A percentile compares a stretch with the other conserved stretches of the same genome.
phyloP scores from a whole-genome alignment of 2,888 invertebrate genomes.

The Resseliella maxima region DNA sequence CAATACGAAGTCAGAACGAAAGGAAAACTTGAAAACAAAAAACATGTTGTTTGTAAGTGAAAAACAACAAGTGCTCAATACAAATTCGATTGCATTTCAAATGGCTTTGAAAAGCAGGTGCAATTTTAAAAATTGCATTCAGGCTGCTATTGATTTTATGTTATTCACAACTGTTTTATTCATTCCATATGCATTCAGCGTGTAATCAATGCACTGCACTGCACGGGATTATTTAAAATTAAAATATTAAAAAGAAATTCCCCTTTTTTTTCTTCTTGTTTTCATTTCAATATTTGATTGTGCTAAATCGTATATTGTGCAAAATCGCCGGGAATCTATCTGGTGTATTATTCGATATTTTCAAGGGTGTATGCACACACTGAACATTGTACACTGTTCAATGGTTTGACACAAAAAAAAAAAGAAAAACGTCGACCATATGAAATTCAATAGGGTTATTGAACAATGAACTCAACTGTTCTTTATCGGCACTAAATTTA shows the following conservation, averaged over 20 bases:
- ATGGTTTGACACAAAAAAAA: too few relatives aligned
- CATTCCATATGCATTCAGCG: background rate
- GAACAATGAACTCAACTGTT: background rate
- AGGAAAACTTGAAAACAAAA: background rate
- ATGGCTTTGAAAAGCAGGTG: slow-evolving; percentile 2
- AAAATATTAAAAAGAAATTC: background rate
- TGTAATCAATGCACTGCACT: background rate
- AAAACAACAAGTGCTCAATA: background rate
- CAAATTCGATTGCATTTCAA: background rate
- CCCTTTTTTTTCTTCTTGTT: background rate
- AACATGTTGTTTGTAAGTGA: too few relatives aligned
- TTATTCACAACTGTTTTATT: background rate
- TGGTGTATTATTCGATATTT: too few relatives aligned
- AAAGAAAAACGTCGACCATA: too few relatives aligned
- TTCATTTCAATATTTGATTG: background rate
- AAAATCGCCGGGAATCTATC: too few relatives aligned
- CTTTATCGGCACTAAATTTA: slow-evolving; percentile 33
- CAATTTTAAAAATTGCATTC: slow-evolving; percentile 6
- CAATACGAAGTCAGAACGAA: background rate
- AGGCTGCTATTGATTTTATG: background rate
- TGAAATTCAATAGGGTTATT: background rate
- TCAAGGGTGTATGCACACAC: too few relatives aligned
- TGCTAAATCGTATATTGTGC: background rate
- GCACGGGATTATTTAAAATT: background rate
- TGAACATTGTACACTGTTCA: too few relatives aligned